Evolutionary conservation across 2,797 vertebrate genomes (phyloP), one percentile per base, ranked within the genome.

Genomic region (Dendrocincla fuliginosa): DNA sequence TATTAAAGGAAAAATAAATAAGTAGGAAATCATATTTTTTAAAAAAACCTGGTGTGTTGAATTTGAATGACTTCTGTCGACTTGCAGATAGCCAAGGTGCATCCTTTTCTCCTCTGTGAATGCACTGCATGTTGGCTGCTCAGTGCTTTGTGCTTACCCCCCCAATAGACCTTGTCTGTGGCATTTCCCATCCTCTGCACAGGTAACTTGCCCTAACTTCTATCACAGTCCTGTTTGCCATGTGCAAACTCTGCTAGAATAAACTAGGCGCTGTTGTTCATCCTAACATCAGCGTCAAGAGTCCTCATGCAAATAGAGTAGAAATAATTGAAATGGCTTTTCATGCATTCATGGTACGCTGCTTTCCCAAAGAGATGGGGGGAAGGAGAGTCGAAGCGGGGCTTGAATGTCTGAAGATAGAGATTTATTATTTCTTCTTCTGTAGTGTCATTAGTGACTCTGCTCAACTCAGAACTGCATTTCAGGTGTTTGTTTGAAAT

Each of bases 1-100:
- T 97, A 97, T 97, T 98, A 97, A 97, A 96, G 94, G 94, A 96
- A 96, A 97, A 98, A 98, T 98, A 98, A 98, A 98, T 97, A 97
- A 97, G 92, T 95, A 97, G 97, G 96, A 97, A 96, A 95, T 95
- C 1, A 91, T 87, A 89, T 93, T 95, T 93, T 97, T 96, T 12
- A 94, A 95, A 93, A 91, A 96, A 95, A 57, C 0, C 2, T 33
- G 44, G 47, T 92, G 93, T 93, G 77, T 92, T 96, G 93, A 87
- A 95, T 97, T 92, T 97, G 90, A 95, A 79, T 94, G 93, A 70
- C 39, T 41, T 15, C 49, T 75, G 30, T 59, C 84, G 41, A 47
- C 53, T 65, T 79, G 65, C 42, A 69, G 8, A 11, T 56, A 78
- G 50, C 77, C 60, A 47, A 14, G 13, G 27, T 37, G 5, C 37